Percentiles rank a stretch among this genome's conserved stretches.
Conservation (phyloP, 2,888 invertebrate species). For the Drosophila falleni region DNA sequence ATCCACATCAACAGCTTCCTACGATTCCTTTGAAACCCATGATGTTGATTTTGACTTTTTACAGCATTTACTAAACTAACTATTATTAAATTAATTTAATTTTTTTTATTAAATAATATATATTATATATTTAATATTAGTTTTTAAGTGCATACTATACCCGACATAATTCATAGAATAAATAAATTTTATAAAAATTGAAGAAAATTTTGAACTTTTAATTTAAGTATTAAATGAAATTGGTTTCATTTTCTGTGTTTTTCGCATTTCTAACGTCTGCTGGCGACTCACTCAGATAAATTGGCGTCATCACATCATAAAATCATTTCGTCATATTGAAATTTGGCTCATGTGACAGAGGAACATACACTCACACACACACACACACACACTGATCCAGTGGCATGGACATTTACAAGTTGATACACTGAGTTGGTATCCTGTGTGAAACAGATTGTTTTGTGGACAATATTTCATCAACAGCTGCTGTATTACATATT, state of each 20-base stretch:
- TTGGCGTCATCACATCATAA: slow-evolving; percentile 85
- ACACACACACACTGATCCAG: slow-evolving; percentile 3
- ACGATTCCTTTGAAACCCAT: slow-evolving; percentile 37
- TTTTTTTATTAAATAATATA: neutral
- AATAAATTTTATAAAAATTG: slow-evolving; percentile 1
- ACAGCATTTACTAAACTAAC: slow-evolving; percentile 54
- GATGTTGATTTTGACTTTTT: slow-evolving; percentile 59
- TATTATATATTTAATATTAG: neutral
- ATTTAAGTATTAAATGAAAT: neutral
- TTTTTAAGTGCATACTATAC: neutral
- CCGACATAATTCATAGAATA: neutral
- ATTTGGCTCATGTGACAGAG: slow-evolving; percentile 60
- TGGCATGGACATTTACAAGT: slow-evolving; percentile 12
- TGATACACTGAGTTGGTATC: slow-evolving; percentile 33
- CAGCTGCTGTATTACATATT: slow-evolving; percentile 72
- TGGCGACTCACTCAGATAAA: slow-evolving; percentile 78
- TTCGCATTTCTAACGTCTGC: slow-evolving; percentile 24
- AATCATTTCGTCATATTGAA: slow-evolving; percentile 85
- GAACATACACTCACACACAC: slow-evolving; percentile 10
- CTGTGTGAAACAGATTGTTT: slow-evolving; percentile 60
- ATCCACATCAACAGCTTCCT: slow-evolving; percentile 25
- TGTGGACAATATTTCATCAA: slow-evolving; percentile 77
- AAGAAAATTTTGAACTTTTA: neutral
- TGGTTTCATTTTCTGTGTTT: slow-evolving; percentile 10
- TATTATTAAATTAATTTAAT: neutral